These are phyloP conservation scores for Pseudopleuronectes americanus DNA, from an alignment of 2,797 vertebrate genomes.

Conservation along the genomic window DNA sequence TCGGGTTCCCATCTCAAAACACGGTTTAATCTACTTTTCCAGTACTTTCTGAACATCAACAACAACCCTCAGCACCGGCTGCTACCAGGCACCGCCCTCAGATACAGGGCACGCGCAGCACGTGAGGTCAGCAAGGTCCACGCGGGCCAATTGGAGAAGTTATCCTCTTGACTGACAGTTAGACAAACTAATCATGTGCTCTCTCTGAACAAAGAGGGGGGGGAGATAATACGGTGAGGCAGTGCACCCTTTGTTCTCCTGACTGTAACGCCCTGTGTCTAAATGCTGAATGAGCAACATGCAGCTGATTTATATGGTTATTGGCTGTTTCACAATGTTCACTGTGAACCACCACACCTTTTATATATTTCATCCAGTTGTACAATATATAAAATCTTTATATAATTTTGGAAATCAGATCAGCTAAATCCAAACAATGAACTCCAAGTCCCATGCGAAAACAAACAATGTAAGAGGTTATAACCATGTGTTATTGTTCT, in stretches of 20 bases:
- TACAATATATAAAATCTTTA: no score
- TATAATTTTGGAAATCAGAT: no score
- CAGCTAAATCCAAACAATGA: no score
- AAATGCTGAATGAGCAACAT: conserved; percentile 12
- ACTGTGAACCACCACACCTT: no score
- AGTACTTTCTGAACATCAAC: conserved; percentile 37
- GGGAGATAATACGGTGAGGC: not conserved
- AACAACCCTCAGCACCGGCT: conserved; percentile 49
- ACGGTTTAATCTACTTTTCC: conserved; percentile 40
- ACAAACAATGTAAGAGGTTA: no score
- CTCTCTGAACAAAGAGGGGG: not conserved
- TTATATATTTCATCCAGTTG: no score
- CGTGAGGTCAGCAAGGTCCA: conserved; percentile 46
- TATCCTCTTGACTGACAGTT: conserved; percentile 17
- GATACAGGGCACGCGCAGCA: conserved; percentile 34
- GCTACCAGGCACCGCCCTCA: conserved; percentile 45
- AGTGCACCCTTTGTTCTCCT: conserved; percentile 44
- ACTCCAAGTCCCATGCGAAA: no score
- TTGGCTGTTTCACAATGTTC: no score
- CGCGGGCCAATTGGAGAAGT: conserved; percentile 60
- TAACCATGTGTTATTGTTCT: no score
- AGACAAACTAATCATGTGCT: conserved; percentile 16
- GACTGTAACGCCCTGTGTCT: conserved; percentile 24
- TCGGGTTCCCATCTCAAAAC: conserved; percentile 73
- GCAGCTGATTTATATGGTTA: not conserved